Conservation (phyloP, 2,797 vertebrate species). For the Pseudocheirus occidentalis region DNA sequence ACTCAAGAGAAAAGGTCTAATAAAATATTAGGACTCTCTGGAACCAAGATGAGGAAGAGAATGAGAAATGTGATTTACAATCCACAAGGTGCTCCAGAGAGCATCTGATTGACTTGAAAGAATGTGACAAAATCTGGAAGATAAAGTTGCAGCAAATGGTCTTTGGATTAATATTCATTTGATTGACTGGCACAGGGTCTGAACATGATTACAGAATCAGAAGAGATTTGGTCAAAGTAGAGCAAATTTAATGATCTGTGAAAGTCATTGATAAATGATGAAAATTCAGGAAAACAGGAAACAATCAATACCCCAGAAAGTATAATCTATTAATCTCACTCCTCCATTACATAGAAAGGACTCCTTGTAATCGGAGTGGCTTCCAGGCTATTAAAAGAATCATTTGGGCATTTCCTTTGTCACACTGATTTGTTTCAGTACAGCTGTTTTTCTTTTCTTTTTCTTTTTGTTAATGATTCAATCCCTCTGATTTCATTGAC, state of each 20-base stretch:
- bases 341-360: conserved; percentile 43
- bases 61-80: background rate
- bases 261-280: conserved; percentile 59
- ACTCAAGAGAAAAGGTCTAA: background rate
- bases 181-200: conserved; percentile 43
- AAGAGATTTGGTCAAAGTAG: conserved; percentile 66
- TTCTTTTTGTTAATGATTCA: background rate
- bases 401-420: conserved; percentile 35
- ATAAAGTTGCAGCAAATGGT: conserved; percentile 36
- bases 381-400: conserved; percentile 1
- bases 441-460: background rate
- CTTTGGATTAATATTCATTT: conserved; percentile 57
- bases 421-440: conserved; percentile 45
- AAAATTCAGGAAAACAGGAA: conserved; percentile 34
- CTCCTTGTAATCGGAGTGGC: conserved; percentile 8
- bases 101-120: conserved; percentile 47
- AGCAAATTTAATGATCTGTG: conserved; percentile 67
- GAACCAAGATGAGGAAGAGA: background rate
- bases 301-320: conserved; percentile 62
- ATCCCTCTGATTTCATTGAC: conserved; percentile 25
- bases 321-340: conserved; percentile 11
- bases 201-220: conserved; percentile 47
- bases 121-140: conserved; percentile 23
- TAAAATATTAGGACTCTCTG: background rate
- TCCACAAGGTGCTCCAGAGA: background rate